Evolutionary conservation across 2,888 invertebrate genomes (phyloP).

Genomic region (Leptura quadrifasciata): DNA sequence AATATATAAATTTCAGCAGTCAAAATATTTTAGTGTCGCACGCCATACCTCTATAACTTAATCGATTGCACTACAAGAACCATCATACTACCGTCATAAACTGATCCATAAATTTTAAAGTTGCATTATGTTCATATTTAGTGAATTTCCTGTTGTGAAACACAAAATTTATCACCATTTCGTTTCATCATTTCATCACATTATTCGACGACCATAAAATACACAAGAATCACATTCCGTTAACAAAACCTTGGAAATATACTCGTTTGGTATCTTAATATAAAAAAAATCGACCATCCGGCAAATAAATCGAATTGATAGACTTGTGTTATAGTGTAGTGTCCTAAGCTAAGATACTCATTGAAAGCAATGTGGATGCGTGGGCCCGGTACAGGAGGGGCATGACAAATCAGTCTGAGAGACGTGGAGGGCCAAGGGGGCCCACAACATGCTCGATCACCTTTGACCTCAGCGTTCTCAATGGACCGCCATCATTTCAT

Average conservation of each 20-base stretch:
- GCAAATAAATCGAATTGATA: slow-evolving; percentile 42
- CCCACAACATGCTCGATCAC: slow-evolving; percentile 70
- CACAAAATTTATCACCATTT: neutral
- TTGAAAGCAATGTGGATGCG: slow-evolving; percentile 68
- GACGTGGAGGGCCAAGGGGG: slow-evolving; percentile 61
- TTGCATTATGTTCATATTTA: neutral
- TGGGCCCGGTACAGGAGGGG: slow-evolving; percentile 69
- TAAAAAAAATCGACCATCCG: slow-evolving; percentile 42
- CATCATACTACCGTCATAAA: neutral
- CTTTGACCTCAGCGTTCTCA: slow-evolving; percentile 71
- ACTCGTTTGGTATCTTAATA: slow-evolving; percentile 36
- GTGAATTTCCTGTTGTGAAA: neutral
- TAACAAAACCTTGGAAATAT: slow-evolving; percentile 34
- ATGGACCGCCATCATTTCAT: slow-evolving; percentile 72
- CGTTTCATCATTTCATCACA: slow-evolving; percentile 15
- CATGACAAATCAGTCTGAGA: slow-evolving; percentile 71
- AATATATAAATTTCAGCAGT: neutral
- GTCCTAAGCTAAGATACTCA: slow-evolving; percentile 56
- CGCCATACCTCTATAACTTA: neutral
- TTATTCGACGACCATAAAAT: slow-evolving; percentile 15
- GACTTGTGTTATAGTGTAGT: slow-evolving; percentile 36
- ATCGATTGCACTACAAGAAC: neutral
- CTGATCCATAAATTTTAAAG: neutral
- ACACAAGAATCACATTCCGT: slow-evolving; percentile 37
- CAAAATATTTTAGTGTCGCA: neutral